phyloP scores from a whole-genome alignment of 2,888 invertebrate species.

The Chironomus tentans region DNA sequence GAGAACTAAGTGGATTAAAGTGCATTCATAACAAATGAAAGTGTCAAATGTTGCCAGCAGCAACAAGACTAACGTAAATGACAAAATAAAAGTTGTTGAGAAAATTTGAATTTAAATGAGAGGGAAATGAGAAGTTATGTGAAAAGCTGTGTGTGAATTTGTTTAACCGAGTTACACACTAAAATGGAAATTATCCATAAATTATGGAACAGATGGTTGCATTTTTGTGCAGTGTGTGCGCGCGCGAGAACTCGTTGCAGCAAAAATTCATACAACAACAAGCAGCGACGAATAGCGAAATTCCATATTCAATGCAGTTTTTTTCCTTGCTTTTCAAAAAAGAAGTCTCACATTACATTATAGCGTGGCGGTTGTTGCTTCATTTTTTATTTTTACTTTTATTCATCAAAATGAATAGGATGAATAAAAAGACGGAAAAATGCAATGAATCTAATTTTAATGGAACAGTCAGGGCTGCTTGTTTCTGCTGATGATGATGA shows the following conservation, averaged over 20 bases:
- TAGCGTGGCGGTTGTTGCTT: not conserved
- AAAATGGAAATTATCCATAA: not conserved
- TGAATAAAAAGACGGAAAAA: not conserved
- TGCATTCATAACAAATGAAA: not conserved
- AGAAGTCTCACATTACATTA: not conserved
- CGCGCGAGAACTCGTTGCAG: not conserved
- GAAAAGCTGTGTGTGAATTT: not conserved
- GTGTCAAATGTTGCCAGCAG: not conserved
- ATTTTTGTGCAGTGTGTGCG: not conserved
- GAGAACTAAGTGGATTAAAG: not conserved
- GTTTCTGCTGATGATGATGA: too few species aligned
- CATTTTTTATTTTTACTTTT: not conserved
- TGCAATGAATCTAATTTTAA: not conserved
- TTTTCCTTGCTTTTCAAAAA: not conserved
- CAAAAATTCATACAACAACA: not conserved
- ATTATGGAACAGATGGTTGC: conserved; percentile 6
- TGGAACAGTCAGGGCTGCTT: not conserved
- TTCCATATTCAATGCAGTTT: not conserved
- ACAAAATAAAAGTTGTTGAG: not conserved
- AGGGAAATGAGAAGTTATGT: not conserved
- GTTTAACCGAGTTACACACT: not conserved
- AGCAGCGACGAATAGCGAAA: not conserved
- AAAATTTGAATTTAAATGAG: not conserved
- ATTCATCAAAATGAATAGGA: not conserved
- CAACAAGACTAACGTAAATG: not conserved